Evolutionary conservation across 2,888 invertebrate species (phyloP).

Genomic region (Loripinus fragilis): DNA sequence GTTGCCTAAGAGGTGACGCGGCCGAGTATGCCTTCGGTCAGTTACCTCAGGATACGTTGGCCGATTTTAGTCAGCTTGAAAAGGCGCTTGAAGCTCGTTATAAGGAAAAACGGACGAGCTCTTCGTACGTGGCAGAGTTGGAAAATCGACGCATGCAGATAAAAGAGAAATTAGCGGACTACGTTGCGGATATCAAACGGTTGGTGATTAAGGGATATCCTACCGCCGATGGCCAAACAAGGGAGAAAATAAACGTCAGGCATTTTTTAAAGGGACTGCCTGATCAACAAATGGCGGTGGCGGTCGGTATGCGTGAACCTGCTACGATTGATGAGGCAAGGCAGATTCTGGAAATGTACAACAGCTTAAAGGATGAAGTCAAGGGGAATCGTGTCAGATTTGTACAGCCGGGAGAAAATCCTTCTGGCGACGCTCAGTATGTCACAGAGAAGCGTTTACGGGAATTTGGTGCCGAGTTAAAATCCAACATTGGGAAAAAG

Average conservation of each 20-base stretch:
- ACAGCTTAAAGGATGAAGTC: conserved; percentile 47
- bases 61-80: not conserved
- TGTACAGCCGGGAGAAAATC: not conserved
- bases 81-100: conserved; percentile 19
- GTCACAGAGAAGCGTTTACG: conserved; percentile 33
- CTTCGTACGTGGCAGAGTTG: conserved; percentile 44
- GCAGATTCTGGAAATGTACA: conserved; percentile 43
- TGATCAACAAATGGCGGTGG: conserved; percentile 39
- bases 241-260: conserved; percentile 45
- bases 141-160: conserved; percentile 35
- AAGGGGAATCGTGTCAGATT: conserved; percentile 7
- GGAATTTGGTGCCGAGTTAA: conserved; percentile 25
- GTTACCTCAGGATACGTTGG: not conserved
- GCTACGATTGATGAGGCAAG: conserved; percentile 47
- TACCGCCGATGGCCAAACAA: conserved; percentile 37
- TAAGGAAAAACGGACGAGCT: conserved; percentile 24
- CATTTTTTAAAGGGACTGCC: conserved; percentile 50
- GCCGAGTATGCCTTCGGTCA: conserved; percentile 17
- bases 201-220: conserved; percentile 41
- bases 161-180: conserved; percentile 45
- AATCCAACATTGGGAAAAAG: conserved; percentile 25
- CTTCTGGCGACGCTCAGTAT: conserved; percentile 13
- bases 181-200: conserved; percentile 40
- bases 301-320: conserved; percentile 54
- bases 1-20: conserved; percentile 3